Evolutionary conservation across 2,888 invertebrate genomes (phyloP).

Genomic region (Pardosa pseudoannulata): DNA sequence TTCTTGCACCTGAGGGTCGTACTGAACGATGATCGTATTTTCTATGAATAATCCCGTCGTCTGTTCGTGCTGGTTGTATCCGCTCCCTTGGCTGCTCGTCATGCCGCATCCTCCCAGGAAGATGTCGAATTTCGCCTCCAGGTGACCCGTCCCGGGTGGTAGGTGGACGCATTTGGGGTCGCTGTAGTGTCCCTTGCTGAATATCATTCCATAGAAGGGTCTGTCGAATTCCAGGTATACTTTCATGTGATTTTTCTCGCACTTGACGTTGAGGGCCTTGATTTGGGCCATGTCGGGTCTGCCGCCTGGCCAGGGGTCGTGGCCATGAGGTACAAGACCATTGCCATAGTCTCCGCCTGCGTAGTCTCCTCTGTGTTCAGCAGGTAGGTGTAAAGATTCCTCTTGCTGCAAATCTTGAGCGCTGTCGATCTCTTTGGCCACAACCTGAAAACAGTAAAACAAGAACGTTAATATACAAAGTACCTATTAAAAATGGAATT

Average conservation of each 20-base stretch:
- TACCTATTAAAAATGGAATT: no score
- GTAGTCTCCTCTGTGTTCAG: constrained; percentile 74
- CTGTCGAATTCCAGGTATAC: constrained; percentile 96
- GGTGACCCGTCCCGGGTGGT: constrained; percentile 92
- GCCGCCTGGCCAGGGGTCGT: constrained; percentile 84
- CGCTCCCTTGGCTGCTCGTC: constrained; percentile 86
- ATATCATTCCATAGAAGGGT: constrained; percentile 96
- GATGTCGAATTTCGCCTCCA: constrained; percentile 94
- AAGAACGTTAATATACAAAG: no score
- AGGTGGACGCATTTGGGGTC: constrained; percentile 94
- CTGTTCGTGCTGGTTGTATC: constrained; percentile 56
- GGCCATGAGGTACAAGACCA: constrained; percentile 43
- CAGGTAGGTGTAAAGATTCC: constrained; percentile 73
- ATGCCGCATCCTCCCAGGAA: constrained; percentile 95
- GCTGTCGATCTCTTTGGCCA: constrained; percentile 75
- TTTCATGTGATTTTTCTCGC: constrained; percentile 95
- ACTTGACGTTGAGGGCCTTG: constrained; percentile 89
- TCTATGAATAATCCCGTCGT: constrained; percentile 92
- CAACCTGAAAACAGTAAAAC: constrained; percentile 39
- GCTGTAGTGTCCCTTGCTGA: constrained; percentile 85
- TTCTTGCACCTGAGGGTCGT: constrained; percentile 95
- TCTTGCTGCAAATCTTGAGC: constrained; percentile 74
- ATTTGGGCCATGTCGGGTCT: constrained; percentile 94
- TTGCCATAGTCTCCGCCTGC: constrained; percentile 47
- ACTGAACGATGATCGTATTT: constrained; percentile 92